phyloP scores from a whole-genome alignment of 2,797 vertebrate species.

The Decapterus maruadsi region DNA sequence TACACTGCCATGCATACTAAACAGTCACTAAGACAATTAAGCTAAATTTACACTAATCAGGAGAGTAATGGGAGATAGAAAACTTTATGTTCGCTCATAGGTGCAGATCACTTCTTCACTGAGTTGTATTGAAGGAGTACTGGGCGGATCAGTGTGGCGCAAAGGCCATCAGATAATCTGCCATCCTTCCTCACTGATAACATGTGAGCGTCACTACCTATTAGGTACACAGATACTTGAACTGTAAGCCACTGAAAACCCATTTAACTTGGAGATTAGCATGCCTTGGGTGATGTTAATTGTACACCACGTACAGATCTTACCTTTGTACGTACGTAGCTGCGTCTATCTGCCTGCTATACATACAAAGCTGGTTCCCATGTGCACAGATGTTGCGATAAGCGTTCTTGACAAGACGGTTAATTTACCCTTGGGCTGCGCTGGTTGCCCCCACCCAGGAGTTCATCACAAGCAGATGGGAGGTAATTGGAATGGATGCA shows the following conservation, averaged over 20 bases:
- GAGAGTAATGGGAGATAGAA: slow-evolving; percentile 47
- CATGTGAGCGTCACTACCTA: slow-evolving; percentile 12
- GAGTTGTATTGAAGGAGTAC: slow-evolving; percentile 18
- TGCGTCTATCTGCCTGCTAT: slow-evolving; percentile 48
- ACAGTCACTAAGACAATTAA: slow-evolving; percentile 60
- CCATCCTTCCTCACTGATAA: slow-evolving; percentile 22
- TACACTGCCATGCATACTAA: slow-evolving; percentile 68
- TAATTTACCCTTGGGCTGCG: slow-evolving; percentile 86
- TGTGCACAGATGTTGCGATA: slow-evolving; percentile 84
- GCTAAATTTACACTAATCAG: slow-evolving; percentile 69
- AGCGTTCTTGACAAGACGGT: slow-evolving; percentile 84
- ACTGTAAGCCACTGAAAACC: slow-evolving; percentile 21
- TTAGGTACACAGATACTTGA: slow-evolving; percentile 30
- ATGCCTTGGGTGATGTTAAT: slow-evolving; percentile 30
- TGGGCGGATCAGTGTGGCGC: slow-evolving; percentile 11
- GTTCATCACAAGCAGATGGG: slow-evolving; percentile 90
- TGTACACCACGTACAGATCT: slow-evolving; percentile 33
- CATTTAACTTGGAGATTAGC: slow-evolving; percentile 48
- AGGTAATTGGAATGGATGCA: slow-evolving; percentile 87
- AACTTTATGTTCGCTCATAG: slow-evolving; percentile 31
- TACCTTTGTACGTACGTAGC: slow-evolving; percentile 55
- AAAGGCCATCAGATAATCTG: slow-evolving; percentile 36
- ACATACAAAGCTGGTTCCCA: slow-evolving; percentile 62
- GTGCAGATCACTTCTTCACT: slow-evolving; percentile 35
- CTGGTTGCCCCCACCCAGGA: slow-evolving; percentile 70